Evolutionary conservation across 2,113 vertebrate species (phyloP), one percentile per base, ranked within the genome.

Genomic region (Tetrao urogallus): DNA sequence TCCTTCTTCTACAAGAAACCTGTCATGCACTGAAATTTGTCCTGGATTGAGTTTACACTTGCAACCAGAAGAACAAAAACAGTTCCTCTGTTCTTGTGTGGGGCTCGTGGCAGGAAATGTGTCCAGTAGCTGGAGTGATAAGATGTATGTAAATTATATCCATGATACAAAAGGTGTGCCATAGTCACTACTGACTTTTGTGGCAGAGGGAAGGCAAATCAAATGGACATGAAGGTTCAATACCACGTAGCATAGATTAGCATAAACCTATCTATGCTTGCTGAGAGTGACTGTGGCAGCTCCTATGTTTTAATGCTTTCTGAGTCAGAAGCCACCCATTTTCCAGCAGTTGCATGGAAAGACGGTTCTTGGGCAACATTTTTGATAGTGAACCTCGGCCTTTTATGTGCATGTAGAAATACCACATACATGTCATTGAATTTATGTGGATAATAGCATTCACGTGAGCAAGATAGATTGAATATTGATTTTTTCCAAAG

Each of bases 1-100:
- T 93, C 64, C 43, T 90, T 91, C 67, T 80, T 90, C 85, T 87
- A 85, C 50, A 82, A 82, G 89, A 92, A 92, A 92, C 82, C 64
- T 93, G 78, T 89, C 45, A 60, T 9, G 21, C 67, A 77, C 38
- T 47, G 67, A 82, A 50, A 70, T 79, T 79, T 87, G 45, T 56
- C 58, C 89, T 92, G 24, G 71, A 63, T 78, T 87, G 45, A 91
- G 36, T 79, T 66, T 78, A 8, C 14, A 11, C 58, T 89, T 71
- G 28, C 63, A 96, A 63, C 21, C 38, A 85, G 81, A 76, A 47
- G 25, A 83, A 56, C 34, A 85, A 92, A 89, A 90, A 16, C 1
- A 5, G 14, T 75, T 96, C 45, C 30, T 87, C 34, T 56, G 5
- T 79, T 85, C 81, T 73, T 58, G 77, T 16, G 30, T 57, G 77